Conservation (phyloP, 2,797 vertebrate genomes). For the Siniperca undulata region DNA sequence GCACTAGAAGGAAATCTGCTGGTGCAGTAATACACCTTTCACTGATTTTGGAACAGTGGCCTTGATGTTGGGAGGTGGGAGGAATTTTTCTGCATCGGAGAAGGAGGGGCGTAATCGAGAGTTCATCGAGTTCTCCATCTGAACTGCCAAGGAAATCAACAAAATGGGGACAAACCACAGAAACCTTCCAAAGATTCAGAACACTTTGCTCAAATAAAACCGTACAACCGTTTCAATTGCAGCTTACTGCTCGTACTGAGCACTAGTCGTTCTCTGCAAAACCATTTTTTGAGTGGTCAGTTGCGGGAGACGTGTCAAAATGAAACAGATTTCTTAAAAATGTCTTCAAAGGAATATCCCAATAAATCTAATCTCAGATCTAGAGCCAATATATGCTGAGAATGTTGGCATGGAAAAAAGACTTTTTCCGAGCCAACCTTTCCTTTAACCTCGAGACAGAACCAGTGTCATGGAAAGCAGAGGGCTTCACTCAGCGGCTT, state of each 20-base stretch:
- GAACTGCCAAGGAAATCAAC: slow-evolving; percentile 71
- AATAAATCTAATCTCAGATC: slow-evolving; percentile 61
- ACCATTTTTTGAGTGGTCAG: slow-evolving; percentile 44
- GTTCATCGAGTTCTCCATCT: slow-evolving; percentile 73
- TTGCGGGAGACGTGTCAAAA: slow-evolving; percentile 46
- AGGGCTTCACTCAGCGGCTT: slow-evolving; percentile 35
- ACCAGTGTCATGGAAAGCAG: slow-evolving; percentile 47
- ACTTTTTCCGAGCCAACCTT: slow-evolving; percentile 47
- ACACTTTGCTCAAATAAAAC: slow-evolving; percentile 65
- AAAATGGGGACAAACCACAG: slow-evolving; percentile 67
- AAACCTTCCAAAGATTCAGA: slow-evolving; percentile 60
- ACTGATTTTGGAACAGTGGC: slow-evolving; percentile 52
- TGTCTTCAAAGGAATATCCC: slow-evolving; percentile 29
- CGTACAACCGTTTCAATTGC: slow-evolving; percentile 46
- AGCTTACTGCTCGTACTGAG: slow-evolving; percentile 44
- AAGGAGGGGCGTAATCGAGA: slow-evolving; percentile 57
- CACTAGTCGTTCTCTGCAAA: slow-evolving; percentile 14
- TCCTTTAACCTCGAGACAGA: slow-evolving; percentile 53
- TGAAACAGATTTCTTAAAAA: slow-evolving; percentile 48
- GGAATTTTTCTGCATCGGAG: slow-evolving; percentile 48
- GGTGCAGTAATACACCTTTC: slow-evolving; percentile 49
- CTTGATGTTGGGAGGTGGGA: slow-evolving; percentile 62
- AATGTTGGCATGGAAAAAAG: slow-evolving; percentile 50
- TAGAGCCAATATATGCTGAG: slow-evolving; percentile 46
- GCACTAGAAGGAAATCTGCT: slow-evolving; percentile 30